phyloP scores from a whole-genome alignment of 2,888 invertebrate species.

The Marasmarcha lunaedactyla region DNA sequence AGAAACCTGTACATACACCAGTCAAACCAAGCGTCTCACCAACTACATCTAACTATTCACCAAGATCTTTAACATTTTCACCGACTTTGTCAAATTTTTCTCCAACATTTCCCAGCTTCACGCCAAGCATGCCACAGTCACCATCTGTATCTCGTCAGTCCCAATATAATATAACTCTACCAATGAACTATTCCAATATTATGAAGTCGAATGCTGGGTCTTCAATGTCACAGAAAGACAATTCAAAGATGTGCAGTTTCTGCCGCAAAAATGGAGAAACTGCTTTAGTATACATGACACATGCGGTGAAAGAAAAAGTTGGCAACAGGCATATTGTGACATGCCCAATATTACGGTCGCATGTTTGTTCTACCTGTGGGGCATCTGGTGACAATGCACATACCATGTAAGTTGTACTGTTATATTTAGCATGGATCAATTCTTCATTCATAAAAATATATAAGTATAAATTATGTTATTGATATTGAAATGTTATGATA shows the following conservation, averaged over 20 bases:
- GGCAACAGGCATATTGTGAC: slow-evolving; percentile 37
- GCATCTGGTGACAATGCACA: slow-evolving; percentile 50
- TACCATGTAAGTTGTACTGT: slow-evolving; percentile 51
- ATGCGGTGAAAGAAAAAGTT: slow-evolving; percentile 37
- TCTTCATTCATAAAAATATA: too few relatives aligned
- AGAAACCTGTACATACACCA: slow-evolving; percentile 25
- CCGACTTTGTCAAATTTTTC: slow-evolving; percentile 4
- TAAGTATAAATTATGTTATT: not conserved
- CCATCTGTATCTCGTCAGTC: not conserved
- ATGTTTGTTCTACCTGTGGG: slow-evolving; percentile 43
- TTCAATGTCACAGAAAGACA: not conserved
- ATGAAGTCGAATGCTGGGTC: slow-evolving; percentile 13
- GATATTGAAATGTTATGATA: too few relatives aligned
- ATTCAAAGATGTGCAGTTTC: slow-evolving; percentile 39
- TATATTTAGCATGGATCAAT: too few relatives aligned
- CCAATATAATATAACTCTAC: not conserved
- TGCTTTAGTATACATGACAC: slow-evolving; percentile 43
- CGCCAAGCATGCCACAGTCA: not conserved
- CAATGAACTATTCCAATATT: slow-evolving; percentile 9
- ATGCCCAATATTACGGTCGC: slow-evolving; percentile 48
- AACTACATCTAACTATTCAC: not conserved
- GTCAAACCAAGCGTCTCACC: slow-evolving; percentile 17
- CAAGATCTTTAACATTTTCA: not conserved
- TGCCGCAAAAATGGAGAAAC: slow-evolving; percentile 58
- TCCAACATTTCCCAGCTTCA: slow-evolving; percentile 4